Conservation (phyloP, 2,888 invertebrate genomes). For the Nomada ruficornis region DNA sequence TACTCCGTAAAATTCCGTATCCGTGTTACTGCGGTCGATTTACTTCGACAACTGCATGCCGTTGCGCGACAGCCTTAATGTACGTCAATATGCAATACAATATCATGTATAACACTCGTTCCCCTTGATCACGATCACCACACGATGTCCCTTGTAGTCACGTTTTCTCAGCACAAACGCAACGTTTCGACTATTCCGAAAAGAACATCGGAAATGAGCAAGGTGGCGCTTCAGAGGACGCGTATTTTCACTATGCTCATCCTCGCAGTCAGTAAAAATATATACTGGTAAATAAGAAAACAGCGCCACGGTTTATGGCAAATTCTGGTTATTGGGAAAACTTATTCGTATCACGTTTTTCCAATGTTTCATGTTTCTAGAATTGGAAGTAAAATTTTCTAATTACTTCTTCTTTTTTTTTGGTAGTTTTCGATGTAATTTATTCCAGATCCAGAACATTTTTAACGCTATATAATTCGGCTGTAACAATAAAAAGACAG, state of each 20-base stretch:
- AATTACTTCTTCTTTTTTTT: not conserved
- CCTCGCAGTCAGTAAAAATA: not conserved
- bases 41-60: conserved; percentile 78
- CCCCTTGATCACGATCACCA: conserved; percentile 53
- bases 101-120: conserved; percentile 75
- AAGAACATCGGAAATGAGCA: conserved; percentile 62
- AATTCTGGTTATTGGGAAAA: not conserved
- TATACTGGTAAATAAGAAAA: not conserved
- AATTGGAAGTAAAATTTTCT: not conserved
- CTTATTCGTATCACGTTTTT: not conserved
- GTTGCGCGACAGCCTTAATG: conserved; percentile 68
- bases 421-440: not conserved
- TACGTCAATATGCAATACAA: conserved; percentile 76
- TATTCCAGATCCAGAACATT: not conserved
- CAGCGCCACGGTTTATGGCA: not conserved
- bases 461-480: too few relatives aligned
- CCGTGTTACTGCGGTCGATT: conserved; percentile 56
- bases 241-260: conserved; percentile 27
- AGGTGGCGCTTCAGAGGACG: conserved; percentile 60
- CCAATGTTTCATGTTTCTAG: not conserved
- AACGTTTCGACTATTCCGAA: conserved; percentile 68
- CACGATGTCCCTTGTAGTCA: conserved; percentile 58
- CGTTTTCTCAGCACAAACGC: conserved; percentile 67
- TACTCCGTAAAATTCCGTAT: conserved; percentile 57
- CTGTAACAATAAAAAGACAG: not conserved